Evolutionary conservation across 2,888 invertebrate genomes (phyloP), one percentile per base, ranked within the genome.

Genomic region (Diarsia brunnea): DNA sequence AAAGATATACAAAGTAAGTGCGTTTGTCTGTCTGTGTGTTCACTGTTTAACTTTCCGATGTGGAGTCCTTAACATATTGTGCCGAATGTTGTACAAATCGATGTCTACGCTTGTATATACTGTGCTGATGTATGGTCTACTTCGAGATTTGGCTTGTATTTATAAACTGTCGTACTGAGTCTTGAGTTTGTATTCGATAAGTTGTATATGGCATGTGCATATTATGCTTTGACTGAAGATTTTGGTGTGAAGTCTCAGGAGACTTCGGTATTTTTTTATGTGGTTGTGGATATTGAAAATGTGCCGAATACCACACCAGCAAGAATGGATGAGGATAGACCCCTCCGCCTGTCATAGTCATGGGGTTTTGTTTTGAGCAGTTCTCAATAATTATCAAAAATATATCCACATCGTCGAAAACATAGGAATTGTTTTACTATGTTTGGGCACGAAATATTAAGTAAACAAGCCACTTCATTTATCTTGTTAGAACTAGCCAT

Each of bases 1-100:
- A 92, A 91, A 91, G 90, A 92, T 64, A 81, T 91, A 87, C 90
- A 88, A 89, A 80, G 94, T 94, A 93, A 94, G 94, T 93, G 82
- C 43, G 84, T 86, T 88, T 83, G 64, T 86, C 73, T 87, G 71
- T 81, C 72, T 85, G 76, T 19, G 10, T 85, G 76, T 19, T 60
- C 1, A 10, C 60, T 60, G 19, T 80, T 81, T 82, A 82, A 87
- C 76, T 79, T 85, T 87, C 79, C 63, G 66, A 71, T 82, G 71
- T 77, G 79, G 70, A 85, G 69, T 61, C 64, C 47, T 74, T 82
- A 87, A 85, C 75, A 75, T 65, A 47, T 61, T 68, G 61, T 79
- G 49, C 61, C 75, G 77, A 76, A 87, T 86, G 72, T 67, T 73
- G 76, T 84, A 84, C 55, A 81, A 68, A 82, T 85, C 55, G 73